Conservation (phyloP, 2,888 invertebrate genomes). For the Linnaemya tessellans region DNA sequence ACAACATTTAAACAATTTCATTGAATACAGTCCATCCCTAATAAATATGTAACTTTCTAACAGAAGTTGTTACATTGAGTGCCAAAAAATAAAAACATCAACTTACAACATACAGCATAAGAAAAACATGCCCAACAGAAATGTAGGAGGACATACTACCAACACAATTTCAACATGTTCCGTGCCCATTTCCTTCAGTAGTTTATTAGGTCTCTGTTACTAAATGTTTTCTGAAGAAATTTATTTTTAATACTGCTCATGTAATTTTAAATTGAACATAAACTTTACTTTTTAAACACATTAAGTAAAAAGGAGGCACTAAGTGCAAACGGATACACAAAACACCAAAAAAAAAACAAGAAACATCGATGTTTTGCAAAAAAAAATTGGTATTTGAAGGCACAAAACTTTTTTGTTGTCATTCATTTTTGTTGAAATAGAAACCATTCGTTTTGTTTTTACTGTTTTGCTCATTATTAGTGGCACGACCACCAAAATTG, state of each 20-base stretch:
- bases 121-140: background rate
- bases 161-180: conserved; percentile 20
- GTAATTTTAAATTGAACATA: conserved; percentile 63
- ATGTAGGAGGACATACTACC: conserved; percentile 3
- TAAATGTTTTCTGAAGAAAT: conserved; percentile 28
- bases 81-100: background rate
- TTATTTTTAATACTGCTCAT: conserved; percentile 47
- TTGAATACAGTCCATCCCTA: too few relatives aligned
- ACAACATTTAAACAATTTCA: too few relatives aligned
- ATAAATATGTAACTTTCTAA: background rate
- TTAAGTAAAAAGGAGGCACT: conserved; percentile 13
- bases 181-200: conserved; percentile 37
- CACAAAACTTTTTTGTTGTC: conserved; percentile 1
- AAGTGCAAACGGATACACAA: conserved; percentile 27
- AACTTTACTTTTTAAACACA: conserved; percentile 41
- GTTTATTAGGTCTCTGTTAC: conserved; percentile 61
- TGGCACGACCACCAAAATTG: background rate
- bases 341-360: background rate
- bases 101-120: background rate
- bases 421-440: conserved; percentile 12
- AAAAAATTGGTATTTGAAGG: conserved; percentile 2
- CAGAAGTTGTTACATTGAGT: background rate
- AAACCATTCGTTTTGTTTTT: background rate
- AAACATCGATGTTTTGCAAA: conserved; percentile 2
- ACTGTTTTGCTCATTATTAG: background rate